Percentiles rank a stretch among this genome's conserved stretches.
Evolutionary conservation across 1,140 invertebrate species (phyloP).

Genomic region (Drosophila fuyamai): DNA sequence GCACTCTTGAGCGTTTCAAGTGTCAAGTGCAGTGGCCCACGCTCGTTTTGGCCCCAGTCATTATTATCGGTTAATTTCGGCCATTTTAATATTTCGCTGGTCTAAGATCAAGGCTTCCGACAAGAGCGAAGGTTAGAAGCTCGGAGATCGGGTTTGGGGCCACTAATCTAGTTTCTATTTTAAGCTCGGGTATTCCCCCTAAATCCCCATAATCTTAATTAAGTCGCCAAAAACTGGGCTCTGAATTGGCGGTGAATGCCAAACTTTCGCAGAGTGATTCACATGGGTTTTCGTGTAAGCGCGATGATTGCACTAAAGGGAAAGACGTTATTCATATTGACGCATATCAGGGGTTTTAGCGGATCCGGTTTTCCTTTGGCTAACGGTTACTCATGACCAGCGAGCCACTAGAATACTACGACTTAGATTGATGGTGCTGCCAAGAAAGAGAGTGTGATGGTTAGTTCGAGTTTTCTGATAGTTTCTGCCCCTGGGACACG

Average conservation of each 20-base stretch:
- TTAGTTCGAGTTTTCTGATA: slow-evolving; percentile 20
- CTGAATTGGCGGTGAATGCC: slow-evolving; percentile 17
- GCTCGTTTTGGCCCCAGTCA: slow-evolving; percentile 38
- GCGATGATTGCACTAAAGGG: slow-evolving; percentile 29
- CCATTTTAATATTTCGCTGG: slow-evolving; percentile 28
- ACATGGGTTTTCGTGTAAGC: slow-evolving; percentile 44
- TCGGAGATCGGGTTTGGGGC: slow-evolving; percentile 1
- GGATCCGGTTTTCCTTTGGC: slow-evolving; percentile 55
- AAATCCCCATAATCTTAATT: neutral
- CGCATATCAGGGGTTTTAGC: slow-evolving; percentile 21
- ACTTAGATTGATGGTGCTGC: slow-evolving; percentile 23
- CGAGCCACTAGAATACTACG: slow-evolving; percentile 25
- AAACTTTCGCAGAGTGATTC: slow-evolving; percentile 57
- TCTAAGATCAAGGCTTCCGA: slow-evolving; percentile 54
- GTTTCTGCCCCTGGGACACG: slow-evolving; percentile 28
- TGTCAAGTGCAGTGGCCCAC: slow-evolving; percentile 75
- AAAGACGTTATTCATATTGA: slow-evolving; percentile 45
- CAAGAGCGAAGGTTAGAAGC: slow-evolving; percentile 13
- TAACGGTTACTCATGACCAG: slow-evolving; percentile 24
- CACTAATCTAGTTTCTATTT: slow-evolving; percentile 36
- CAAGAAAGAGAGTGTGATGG: slow-evolving; percentile 27
- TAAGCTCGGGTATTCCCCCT: slow-evolving; percentile 25
- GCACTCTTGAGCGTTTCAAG: slow-evolving; percentile 51
- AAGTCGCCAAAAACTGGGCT: slow-evolving; percentile 2
- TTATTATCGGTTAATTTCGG: slow-evolving; percentile 39